These are phyloP conservation scores for Anolis carolinensis DNA, from an alignment of 2,113 vertebrate species.

Conservation along the genomic window DNA sequence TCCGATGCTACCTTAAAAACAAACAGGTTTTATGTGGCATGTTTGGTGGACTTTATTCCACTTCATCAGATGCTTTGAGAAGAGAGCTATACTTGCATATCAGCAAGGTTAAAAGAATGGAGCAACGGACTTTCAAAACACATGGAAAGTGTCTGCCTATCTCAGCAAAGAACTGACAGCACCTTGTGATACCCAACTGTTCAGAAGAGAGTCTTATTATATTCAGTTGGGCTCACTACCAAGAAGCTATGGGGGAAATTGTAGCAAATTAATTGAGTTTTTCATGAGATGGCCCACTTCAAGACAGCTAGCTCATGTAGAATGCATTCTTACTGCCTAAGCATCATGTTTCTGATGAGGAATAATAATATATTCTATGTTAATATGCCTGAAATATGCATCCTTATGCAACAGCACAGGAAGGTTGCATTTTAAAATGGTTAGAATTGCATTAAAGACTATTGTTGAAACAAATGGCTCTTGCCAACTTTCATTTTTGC, in stretches of 20 bases:
- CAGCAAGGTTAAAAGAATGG: background rate
- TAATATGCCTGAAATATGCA: background rate
- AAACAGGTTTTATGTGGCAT: too few species aligned
- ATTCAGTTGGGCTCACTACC: background rate
- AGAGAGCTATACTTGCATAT: background rate
- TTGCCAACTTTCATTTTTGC: slow-evolving; percentile 2
- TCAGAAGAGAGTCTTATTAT: background rate
- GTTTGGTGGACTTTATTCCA: background rate
- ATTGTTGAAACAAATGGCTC: slow-evolving; percentile 9
- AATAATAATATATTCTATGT: background rate
- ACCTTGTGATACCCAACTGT: background rate
- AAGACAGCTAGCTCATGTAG: background rate
- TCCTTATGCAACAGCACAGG: background rate
- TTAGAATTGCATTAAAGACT: background rate
- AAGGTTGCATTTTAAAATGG: accelerated
- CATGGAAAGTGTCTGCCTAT: background rate
- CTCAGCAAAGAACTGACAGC: slow-evolving; percentile 8
- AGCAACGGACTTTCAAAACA: slow-evolving; percentile 37
- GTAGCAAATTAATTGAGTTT: background rate
- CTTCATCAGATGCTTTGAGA: too few species aligned
- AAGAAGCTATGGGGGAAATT: background rate
- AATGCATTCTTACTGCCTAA: background rate
- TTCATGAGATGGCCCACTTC: background rate
- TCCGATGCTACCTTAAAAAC: too few species aligned
- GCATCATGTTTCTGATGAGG: background rate